phyloP scores from a whole-genome alignment of 2,888 invertebrate species.

The Platycheirus albimanus region DNA sequence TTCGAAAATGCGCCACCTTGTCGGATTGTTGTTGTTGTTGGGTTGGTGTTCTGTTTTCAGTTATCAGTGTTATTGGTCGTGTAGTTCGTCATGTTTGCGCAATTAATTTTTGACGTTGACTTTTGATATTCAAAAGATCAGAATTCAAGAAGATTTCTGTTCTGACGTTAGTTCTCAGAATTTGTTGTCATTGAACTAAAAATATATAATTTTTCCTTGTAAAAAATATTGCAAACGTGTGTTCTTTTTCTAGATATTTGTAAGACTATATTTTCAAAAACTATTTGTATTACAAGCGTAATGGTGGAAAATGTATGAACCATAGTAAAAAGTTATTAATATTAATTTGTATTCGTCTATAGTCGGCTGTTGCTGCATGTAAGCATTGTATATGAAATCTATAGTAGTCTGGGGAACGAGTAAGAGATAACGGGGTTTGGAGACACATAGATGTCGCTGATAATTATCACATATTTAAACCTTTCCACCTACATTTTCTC shows the following conservation, averaged over 20 bases:
- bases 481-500: no score
- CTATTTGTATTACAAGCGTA: not conserved
- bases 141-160: constrained; percentile 40
- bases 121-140: constrained; percentile 25
- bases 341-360: not conserved
- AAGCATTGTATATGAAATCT: no score
- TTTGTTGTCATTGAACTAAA: constrained; percentile 61
- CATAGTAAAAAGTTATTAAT: not conserved
- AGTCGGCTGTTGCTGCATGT: not conserved
- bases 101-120: constrained; percentile 42
- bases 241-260: not conserved
- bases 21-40: constrained; percentile 12
- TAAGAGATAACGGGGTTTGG: no score
- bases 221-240: constrained; percentile 1
- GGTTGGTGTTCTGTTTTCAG: constrained; percentile 27
- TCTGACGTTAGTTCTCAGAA: constrained; percentile 50
- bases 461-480: no score
- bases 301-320: not conserved
- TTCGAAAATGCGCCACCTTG: constrained; percentile 32
- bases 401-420: no score
- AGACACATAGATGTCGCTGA: no score
- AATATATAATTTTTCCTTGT: constrained; percentile 35
- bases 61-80: constrained; percentile 49
- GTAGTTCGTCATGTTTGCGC: constrained; percentile 19
- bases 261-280: constrained; percentile 25